phyloP scores from a whole-genome alignment of 2,113 vertebrate species.

The Meriones unguiculatus region DNA sequence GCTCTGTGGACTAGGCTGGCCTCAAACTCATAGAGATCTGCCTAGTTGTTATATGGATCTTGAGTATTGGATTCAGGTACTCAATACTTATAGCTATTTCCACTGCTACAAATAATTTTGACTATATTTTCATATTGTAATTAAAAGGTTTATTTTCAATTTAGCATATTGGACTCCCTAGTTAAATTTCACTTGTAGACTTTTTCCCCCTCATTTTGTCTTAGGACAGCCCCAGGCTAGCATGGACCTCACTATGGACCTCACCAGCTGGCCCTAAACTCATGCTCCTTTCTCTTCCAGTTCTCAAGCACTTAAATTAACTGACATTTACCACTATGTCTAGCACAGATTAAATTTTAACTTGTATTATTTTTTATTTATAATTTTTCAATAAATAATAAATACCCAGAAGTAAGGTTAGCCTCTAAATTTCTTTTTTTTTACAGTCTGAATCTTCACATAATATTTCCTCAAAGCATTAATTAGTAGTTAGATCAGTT shows the following conservation, averaged over 20 bases:
- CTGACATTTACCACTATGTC: background rate
- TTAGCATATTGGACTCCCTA: background rate
- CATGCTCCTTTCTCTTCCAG: background rate
- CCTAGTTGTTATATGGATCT: background rate
- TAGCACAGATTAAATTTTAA: constrained; percentile 30
- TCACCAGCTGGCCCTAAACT: background rate
- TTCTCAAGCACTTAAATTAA: background rate
- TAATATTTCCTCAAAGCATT: background rate
- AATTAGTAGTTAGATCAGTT: background rate
- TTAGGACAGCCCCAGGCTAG: background rate
- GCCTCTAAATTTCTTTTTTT: constrained; percentile 2
- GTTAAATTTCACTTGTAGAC: constrained; percentile 12
- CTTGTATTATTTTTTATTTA: background rate
- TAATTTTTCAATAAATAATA: constrained; percentile 44
- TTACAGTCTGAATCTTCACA: background rate
- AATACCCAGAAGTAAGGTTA: constrained; percentile 12
- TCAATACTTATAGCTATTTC: background rate
- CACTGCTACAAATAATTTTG: background rate
- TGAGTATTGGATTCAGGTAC: background rate
- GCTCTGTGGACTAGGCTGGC: background rate
- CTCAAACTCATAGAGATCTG: background rate
- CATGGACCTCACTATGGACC: background rate
- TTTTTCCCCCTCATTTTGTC: background rate
- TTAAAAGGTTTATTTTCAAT: background rate
- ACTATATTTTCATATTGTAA: constrained; percentile 2